Conservation (phyloP, 2,888 invertebrate genomes). For the Cantharis flavilabris region DNA sequence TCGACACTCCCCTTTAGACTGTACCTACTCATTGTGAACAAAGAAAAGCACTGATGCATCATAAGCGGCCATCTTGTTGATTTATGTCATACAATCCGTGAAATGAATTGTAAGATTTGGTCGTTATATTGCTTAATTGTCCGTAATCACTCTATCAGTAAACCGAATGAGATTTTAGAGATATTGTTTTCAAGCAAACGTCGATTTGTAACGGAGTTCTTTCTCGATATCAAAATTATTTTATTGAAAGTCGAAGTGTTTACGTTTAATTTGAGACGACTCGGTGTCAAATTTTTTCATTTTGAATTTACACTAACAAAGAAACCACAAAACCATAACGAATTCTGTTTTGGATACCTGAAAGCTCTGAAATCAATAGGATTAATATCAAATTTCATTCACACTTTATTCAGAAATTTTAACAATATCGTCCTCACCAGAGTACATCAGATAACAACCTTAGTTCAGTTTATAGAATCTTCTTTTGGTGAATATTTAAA, state of each 20-base stretch:
- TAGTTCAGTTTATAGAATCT: background rate
- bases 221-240: background rate
- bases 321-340: background rate
- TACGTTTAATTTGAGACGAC: background rate
- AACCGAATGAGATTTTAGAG: background rate
- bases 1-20: conserved; percentile 38
- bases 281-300: background rate
- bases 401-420: background rate
- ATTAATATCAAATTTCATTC: background rate
- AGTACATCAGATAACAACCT: background rate
- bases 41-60: conserved; percentile 33
- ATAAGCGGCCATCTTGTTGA: conserved; percentile 36
- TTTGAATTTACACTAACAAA: background rate
- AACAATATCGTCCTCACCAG: background rate
- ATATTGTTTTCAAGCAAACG: conserved; percentile 5
- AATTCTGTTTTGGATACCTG: background rate
- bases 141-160: background rate
- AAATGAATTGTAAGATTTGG: conserved; percentile 35
- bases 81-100: conserved; percentile 32
- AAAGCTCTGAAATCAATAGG: conserved; percentile 1
- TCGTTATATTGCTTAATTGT: conserved; percentile 23
- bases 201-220: background rate
- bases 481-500: too few species aligned
- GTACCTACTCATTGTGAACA: conserved; percentile 35
- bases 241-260: background rate